Evolutionary conservation across 1,140 invertebrate species (phyloP).

Genomic region (Drosophila kikkawai): DNA sequence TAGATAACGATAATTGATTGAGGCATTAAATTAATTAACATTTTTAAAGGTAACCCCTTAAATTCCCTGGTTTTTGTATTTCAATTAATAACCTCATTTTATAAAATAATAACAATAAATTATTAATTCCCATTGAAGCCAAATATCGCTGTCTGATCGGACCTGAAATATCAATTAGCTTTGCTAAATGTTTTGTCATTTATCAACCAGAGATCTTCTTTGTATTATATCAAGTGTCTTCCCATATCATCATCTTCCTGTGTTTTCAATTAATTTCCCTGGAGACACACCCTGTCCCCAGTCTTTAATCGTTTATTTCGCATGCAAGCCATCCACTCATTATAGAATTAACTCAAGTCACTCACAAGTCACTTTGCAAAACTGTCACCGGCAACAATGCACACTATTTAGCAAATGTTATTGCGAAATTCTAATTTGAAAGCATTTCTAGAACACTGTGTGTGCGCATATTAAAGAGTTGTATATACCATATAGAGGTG

Average conservation of each 20-base stretch:
- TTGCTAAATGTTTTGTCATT: conserved; percentile 8
- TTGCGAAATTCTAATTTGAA: conserved; percentile 42
- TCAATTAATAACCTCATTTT: not conserved
- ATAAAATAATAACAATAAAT: conserved; percentile 9
- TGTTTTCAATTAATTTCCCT: conserved; percentile 31
- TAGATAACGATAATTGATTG: not conserved
- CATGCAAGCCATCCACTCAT: conserved; percentile 40
- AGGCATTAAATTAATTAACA: not conserved
- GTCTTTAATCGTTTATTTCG: conserved; percentile 23
- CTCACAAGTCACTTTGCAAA: conserved; percentile 30
- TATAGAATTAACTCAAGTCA: conserved; percentile 27
- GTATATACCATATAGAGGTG: not conserved
- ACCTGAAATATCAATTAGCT: conserved; percentile 25
- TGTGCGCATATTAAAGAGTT: conserved; percentile 6
- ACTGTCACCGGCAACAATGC: conserved; percentile 31
- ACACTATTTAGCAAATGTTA: conserved; percentile 30
- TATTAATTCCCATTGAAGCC: not conserved
- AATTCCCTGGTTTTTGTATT: not conserved
- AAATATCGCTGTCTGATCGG: not conserved
- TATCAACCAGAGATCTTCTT: not conserved
- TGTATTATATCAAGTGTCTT: conserved; percentile 3
- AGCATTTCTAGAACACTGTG: conserved; percentile 36
- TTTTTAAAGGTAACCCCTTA: not conserved
- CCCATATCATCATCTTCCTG: not conserved
- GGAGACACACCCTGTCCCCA: conserved; percentile 18